Evolutionary conservation across 2,797 vertebrate species (phyloP).

Genomic region (Crax fasciolata): DNA sequence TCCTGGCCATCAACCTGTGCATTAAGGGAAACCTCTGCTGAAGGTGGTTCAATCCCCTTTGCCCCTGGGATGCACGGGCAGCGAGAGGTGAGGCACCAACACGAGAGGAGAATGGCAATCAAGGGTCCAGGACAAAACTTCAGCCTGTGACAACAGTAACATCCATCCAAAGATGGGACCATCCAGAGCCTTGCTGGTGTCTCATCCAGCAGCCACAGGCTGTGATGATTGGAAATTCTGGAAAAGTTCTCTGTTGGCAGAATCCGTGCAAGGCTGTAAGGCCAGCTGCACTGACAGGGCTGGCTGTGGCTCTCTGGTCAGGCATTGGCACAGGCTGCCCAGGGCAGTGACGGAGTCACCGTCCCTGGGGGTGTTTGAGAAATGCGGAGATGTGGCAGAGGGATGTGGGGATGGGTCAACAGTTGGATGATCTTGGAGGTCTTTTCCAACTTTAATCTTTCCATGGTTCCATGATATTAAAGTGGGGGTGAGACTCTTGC

Average conservation of each 20-base stretch:
- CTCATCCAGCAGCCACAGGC: background rate
- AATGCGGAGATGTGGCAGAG: too few relatives aligned
- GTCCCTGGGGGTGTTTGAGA: too few relatives aligned
- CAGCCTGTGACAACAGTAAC: background rate
- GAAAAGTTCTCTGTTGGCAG: background rate
- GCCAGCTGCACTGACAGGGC: too few relatives aligned
- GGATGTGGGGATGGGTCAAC: too few relatives aligned
- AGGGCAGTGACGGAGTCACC: too few relatives aligned
- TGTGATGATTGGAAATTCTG: background rate
- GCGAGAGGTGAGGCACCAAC: background rate
- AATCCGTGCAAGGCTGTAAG: too few relatives aligned
- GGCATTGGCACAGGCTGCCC: too few relatives aligned
- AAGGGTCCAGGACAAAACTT: background rate
- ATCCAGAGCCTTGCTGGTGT: background rate
- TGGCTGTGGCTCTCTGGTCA: too few relatives aligned
- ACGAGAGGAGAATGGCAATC: background rate
- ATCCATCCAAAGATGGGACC: background rate
- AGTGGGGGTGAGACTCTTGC: background rate
- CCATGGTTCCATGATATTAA: too few relatives aligned
- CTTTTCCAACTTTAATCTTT: too few relatives aligned
- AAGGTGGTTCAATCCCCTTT: background rate
- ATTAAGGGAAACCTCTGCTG: background rate
- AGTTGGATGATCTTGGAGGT: too few relatives aligned
- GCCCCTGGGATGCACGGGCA: rapidly evolving
- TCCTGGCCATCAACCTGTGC: rapidly evolving